A percentile compares a stretch with the other conserved stretches of the same genome.
Evolutionary conservation across 2,113 vertebrate species (phyloP).

Genomic region (Pantherophis guttatus): DNA sequence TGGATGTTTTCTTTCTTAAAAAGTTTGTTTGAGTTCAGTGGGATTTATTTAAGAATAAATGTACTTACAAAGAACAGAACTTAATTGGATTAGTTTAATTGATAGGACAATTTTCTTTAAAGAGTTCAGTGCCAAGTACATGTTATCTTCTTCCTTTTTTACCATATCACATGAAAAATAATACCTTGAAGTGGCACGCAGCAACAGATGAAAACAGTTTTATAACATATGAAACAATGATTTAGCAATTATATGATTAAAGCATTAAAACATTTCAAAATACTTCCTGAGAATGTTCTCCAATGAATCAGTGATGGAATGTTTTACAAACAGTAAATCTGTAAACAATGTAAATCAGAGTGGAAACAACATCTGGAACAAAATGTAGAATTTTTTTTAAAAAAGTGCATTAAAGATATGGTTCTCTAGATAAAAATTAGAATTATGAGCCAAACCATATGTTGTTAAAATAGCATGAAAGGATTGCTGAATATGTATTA

Average conservation of each 20-base stretch:
- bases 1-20: background rate
- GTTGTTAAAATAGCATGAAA: background rate
- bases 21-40: background rate
- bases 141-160: background rate
- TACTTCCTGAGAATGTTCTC: background rate
- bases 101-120: background rate
- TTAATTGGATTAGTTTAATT: background rate
- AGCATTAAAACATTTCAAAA: background rate
- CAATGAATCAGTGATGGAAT: background rate
- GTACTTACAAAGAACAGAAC: background rate
- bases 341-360: background rate
- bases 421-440: background rate
- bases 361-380: background rate
- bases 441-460: background rate
- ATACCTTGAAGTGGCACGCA: background rate
- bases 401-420: background rate
- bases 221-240: background rate
- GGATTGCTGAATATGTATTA: constrained; percentile 10
- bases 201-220: background rate
- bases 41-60: background rate
- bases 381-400: background rate
- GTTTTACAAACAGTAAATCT: background rate
- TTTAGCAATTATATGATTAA: background rate
- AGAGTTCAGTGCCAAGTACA: background rate
- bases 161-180: background rate